Conservation (phyloP, 1,140 invertebrate genomes). For the Brachionus manjavacas region DNA sequence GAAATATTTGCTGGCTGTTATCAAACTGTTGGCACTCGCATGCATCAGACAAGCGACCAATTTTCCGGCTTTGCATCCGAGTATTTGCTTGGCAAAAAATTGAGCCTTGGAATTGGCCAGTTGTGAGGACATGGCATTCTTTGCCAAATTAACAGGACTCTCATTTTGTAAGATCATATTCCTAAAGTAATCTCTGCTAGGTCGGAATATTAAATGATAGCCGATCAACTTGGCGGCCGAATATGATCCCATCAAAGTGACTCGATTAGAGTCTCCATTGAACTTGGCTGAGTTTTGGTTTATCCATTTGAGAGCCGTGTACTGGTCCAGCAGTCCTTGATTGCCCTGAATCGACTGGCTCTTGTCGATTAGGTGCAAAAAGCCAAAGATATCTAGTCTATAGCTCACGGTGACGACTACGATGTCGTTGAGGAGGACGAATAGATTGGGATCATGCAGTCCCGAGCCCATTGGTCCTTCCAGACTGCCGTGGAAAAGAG, state of each 20-base stretch:
- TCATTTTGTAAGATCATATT: constrained; percentile 23
- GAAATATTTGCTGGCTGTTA: not conserved
- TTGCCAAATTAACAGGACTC: not conserved
- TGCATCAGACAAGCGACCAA: not conserved
- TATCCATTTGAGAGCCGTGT: constrained; percentile 65
- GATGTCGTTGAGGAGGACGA: constrained; percentile 82
- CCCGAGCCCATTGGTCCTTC: constrained; percentile 80
- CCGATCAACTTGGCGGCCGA: constrained; percentile 79
- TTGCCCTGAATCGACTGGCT: constrained; percentile 77
- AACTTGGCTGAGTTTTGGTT: constrained; percentile 87
- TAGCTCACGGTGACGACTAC: constrained; percentile 96
- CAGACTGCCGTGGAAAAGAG: constrained; percentile 91
- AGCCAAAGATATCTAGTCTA: constrained; percentile 82
- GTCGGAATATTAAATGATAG: constrained; percentile 14
- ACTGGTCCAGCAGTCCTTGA: constrained; percentile 90
- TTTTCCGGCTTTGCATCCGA: not conserved
- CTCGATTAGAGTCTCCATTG: constrained; percentile 81
- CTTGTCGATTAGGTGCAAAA: constrained; percentile 52
- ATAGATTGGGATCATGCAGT: constrained; percentile 84
- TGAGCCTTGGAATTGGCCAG: constrained; percentile 1
- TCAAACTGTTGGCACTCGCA: not conserved
- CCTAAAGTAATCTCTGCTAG: not conserved
- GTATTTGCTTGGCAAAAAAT: not conserved
- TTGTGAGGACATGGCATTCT: constrained; percentile 11
- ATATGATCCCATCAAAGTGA: constrained; percentile 90